phyloP scores from a whole-genome alignment of 2,113 vertebrate species.

The Syngnathoides biaculeatus region DNA sequence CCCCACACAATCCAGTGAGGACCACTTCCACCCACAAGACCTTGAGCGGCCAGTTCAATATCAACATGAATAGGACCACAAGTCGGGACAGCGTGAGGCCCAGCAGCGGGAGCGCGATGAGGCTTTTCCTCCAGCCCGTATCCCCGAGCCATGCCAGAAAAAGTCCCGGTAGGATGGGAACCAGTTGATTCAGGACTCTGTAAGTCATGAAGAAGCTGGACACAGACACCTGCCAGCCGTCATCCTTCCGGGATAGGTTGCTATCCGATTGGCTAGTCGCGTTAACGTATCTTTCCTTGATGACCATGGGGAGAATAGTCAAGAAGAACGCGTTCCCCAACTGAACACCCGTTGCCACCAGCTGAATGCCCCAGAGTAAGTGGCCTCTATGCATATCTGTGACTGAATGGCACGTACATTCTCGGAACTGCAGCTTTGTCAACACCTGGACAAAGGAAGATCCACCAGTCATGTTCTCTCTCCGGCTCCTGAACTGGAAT shows the following conservation, averaged over 20 bases:
- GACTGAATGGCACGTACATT: background rate
- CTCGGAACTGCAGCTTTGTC: background rate
- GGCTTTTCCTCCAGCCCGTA: constrained; percentile 10
- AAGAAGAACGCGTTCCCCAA: constrained; percentile 6
- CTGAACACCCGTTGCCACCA: constrained; percentile 5
- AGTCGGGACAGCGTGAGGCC: constrained; percentile 3
- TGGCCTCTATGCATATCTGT: background rate
- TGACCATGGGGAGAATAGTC: background rate
- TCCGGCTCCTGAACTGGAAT: background rate
- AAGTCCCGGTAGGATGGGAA: constrained; percentile 5
- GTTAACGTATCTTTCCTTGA: background rate
- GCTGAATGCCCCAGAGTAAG: background rate
- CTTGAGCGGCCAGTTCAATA: constrained; percentile 3
- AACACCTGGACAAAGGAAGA: background rate
- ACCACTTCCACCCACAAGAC: constrained; percentile 6
- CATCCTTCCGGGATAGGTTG: background rate
- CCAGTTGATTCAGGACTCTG: constrained; percentile 1
- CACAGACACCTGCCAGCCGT: constrained; percentile 6
- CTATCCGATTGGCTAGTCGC: background rate
- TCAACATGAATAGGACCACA: constrained; percentile 2
- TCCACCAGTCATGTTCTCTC: background rate
- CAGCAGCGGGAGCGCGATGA: background rate
- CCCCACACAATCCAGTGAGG: background rate
- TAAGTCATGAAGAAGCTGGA: constrained; percentile 11
- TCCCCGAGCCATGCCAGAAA: constrained; percentile 6